Evolutionary conservation across 1,140 invertebrate genomes (phyloP), one percentile per base, ranked within the genome.

Genomic region (Procambarus virginalis): DNA sequence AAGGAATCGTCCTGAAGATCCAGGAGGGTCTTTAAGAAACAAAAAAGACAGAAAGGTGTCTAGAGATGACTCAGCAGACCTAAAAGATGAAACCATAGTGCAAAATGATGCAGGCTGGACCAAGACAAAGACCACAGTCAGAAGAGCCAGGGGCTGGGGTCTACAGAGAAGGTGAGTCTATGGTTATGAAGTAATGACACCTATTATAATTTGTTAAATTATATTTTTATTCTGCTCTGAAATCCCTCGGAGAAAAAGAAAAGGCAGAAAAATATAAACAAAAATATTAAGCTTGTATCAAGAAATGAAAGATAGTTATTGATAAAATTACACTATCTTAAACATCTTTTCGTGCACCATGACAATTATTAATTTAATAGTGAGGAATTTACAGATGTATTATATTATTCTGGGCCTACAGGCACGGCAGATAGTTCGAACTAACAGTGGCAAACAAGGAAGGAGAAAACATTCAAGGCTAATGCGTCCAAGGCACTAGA

Each of bases 121-220:
- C 45, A 77, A 81, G 22, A 90, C 89, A 45, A 84, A 85, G 64
- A 90, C 89, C 48, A 90, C 89, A 14, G 89, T 90, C 22, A 90
- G 84, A 64, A 80, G 84, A 34, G 68, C 89, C 75, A 58, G 89
- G 51, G 89, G 51, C 89, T 90, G 3, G 83, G 83, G 34, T 80
- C 89, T 34, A 10, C 76, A 6, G 89, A 90, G 22, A 90, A 90
- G 89, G 89, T 90, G 60, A 20, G 76, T 70, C 48, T 64, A 4
- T 34, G 34, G 34, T 34, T 34, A 34, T 34, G 34, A 34, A 34
- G 34, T 34, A 34, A 34, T 34, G 34, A 34, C 34, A 34, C 1
- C 34, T 34, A 34, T 34, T 34, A 34, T 34, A 34, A 34, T 34
- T 34, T 34, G 34, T 34, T 34, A 34, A 34, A 34, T 34, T 34